Conservation (phyloP, 64 coral and sea anemone genomes). For the Cladopsammia gracilis region DNA sequence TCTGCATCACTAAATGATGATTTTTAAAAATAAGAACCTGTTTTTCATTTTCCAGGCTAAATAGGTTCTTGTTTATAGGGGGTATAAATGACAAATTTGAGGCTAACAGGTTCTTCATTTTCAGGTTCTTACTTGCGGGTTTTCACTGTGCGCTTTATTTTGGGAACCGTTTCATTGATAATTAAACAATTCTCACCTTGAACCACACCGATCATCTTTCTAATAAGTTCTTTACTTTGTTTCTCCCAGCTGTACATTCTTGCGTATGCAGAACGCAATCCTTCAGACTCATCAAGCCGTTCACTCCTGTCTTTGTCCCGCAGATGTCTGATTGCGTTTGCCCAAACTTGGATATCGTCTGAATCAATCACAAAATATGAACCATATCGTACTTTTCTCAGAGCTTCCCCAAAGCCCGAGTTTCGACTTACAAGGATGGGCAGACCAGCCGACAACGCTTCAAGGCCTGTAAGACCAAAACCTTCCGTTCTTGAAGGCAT, state of each 20-base stretch:
- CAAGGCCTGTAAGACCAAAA: conserved; percentile 11
- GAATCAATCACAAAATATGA: background rate
- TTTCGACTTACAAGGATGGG: conserved; percentile 12
- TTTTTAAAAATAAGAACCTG: too few species aligned
- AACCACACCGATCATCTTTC: background rate
- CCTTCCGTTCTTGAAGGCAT: conserved; percentile 12
- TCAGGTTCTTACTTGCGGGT: too few species aligned
- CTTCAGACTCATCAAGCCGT: background rate
- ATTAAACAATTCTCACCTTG: too few species aligned
- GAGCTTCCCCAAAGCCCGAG: background rate
- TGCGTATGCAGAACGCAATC: background rate
- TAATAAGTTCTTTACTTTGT: background rate
- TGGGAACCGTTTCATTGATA: too few species aligned
- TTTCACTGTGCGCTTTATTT: too few species aligned
- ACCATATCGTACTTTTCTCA: background rate
- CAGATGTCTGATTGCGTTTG: background rate
- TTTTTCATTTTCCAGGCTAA: too few species aligned
- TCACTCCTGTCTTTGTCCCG: background rate
- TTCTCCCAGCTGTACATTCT: background rate
- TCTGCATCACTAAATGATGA: too few species aligned
- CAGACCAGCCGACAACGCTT: background rate
- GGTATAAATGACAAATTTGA: too few species aligned
- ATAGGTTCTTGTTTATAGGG: too few species aligned
- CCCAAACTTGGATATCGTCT: background rate
- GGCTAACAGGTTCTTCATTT: too few species aligned